Evolutionary conservation across 2,888 invertebrate genomes (phyloP).

Genomic region (Gonocerus acuteangulatus): DNA sequence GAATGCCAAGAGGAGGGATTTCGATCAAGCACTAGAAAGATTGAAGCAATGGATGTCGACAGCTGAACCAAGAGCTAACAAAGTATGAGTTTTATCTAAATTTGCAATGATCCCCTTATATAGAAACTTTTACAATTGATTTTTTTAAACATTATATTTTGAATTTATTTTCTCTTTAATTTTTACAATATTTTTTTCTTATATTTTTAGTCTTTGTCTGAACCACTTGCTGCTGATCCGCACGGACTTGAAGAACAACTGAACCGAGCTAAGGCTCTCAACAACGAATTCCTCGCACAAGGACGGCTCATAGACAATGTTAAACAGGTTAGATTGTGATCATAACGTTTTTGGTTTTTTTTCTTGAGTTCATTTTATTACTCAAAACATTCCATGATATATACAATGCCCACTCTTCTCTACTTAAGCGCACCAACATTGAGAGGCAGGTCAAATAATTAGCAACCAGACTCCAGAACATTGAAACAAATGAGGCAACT

Average conservation of each 20-base stretch:
- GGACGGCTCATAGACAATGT: slow-evolving; percentile 77
- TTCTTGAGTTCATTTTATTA: background rate
- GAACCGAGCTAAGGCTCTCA: slow-evolving; percentile 69
- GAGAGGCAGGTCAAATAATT: too few species aligned
- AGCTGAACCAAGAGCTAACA: slow-evolving; percentile 53
- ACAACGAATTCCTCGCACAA: slow-evolving; percentile 79
- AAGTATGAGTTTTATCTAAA: too few species aligned
- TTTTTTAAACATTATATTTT: background rate
- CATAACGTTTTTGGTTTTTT: too few species aligned
- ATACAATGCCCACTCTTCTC: background rate
- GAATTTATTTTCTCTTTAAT: background rate
- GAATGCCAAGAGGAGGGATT: slow-evolving; percentile 67
- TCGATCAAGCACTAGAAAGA: slow-evolving; percentile 74
- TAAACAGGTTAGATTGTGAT: slow-evolving; percentile 53
- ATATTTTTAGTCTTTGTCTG: slow-evolving; percentile 53
- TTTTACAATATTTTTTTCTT: too few species aligned
- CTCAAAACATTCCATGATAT: background rate
- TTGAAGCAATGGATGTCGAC: slow-evolving; percentile 71
- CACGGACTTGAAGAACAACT: slow-evolving; percentile 81
- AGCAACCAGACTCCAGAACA: too few species aligned
- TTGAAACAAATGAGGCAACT: too few species aligned
- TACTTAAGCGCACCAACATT: background rate
- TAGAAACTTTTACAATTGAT: background rate
- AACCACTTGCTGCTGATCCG: slow-evolving; percentile 79
- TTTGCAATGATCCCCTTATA: too few species aligned